A percentile compares a stretch with the other conserved stretches of the same genome.
phyloP scores from a whole-genome alignment of 2,797 vertebrate genomes.

The Nyctalus aviator region DNA sequence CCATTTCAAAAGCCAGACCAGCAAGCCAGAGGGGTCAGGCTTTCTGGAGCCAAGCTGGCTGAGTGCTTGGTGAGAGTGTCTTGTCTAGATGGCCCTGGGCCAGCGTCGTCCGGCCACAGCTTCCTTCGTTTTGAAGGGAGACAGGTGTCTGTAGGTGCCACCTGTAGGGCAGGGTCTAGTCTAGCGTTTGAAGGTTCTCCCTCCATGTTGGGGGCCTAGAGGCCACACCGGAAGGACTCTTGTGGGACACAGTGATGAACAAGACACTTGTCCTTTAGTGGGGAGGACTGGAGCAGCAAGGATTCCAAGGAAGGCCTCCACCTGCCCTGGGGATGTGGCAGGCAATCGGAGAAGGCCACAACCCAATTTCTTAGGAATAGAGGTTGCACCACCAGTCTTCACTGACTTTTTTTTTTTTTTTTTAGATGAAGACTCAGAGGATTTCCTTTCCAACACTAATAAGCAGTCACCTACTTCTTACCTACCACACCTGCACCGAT shows the following conservation, averaged over 20 bases:
- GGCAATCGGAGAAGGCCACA: neutral
- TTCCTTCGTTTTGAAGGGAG: neutral
- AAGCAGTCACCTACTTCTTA: conserved; percentile 33
- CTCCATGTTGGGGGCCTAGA: neutral
- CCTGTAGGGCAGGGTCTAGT: neutral
- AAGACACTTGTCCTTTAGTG: neutral
- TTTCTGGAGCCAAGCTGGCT: neutral
- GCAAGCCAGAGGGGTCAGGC: neutral
- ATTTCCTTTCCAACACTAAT: conserved; percentile 46
- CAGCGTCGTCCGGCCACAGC: neutral
- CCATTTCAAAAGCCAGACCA: neutral
- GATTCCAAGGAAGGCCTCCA: neutral
- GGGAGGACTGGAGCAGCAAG: neutral
- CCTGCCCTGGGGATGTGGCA: neutral
- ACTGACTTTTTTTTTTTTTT: neutral
- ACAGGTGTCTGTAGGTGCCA: neutral
- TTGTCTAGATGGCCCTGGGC: neutral
- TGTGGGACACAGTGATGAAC: neutral
- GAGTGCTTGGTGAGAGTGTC: neutral
- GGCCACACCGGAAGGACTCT: neutral
- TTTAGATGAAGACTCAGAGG: neutral
- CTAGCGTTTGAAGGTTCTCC: neutral
- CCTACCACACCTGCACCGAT: neutral
- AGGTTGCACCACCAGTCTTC: neutral
- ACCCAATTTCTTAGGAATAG: neutral